Evolutionary conservation across 2,888 invertebrate genomes (phyloP).

Genomic region (Pseudanteris insignis): DNA sequence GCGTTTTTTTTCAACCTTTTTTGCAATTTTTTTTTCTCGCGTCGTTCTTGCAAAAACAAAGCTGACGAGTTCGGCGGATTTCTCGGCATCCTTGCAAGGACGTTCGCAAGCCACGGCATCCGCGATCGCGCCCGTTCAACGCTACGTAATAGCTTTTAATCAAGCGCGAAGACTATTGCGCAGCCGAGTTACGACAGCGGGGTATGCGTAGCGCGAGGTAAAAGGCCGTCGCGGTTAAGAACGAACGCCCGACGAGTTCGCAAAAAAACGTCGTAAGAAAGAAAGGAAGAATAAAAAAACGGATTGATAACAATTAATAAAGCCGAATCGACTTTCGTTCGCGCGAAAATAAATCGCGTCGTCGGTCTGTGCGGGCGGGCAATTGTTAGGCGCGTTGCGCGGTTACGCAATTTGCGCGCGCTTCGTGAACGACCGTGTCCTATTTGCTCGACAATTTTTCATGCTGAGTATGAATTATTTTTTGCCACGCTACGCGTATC

Average conservation of each 20-base stretch:
- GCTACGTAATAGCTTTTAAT: constrained; percentile 62
- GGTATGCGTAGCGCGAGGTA: constrained; percentile 3
- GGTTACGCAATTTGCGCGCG: constrained; percentile 23
- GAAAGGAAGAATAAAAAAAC: constrained; percentile 6
- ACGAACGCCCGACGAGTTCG: too few species aligned
- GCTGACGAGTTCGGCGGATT: constrained; percentile 30
- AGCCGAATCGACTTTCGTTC: constrained; percentile 8
- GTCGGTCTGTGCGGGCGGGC: too few species aligned
- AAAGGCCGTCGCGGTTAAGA: constrained; percentile 2
- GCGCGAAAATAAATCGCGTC: too few species aligned
- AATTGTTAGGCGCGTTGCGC: constrained; percentile 3
- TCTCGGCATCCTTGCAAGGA: constrained; percentile 61
- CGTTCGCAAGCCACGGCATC: constrained; percentile 44
- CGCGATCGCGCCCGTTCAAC: constrained; percentile 61
- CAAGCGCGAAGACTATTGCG: constrained; percentile 58
- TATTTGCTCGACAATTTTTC: constrained; percentile 35
- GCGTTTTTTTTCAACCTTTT: not conserved
- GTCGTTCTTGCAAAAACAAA: constrained; percentile 21
- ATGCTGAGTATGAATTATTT: constrained; percentile 32
- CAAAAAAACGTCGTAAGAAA: constrained; percentile 34
- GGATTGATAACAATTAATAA: constrained; percentile 50
- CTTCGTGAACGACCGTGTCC: constrained; percentile 33
- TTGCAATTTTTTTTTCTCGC: constrained; percentile 32
- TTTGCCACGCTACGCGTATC: constrained; percentile 16
- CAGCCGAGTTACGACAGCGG: constrained; percentile 54